These are phyloP conservation scores for Melanophora roralis DNA, from an alignment of 2,888 invertebrate species.

Conservation along the genomic window DNA sequence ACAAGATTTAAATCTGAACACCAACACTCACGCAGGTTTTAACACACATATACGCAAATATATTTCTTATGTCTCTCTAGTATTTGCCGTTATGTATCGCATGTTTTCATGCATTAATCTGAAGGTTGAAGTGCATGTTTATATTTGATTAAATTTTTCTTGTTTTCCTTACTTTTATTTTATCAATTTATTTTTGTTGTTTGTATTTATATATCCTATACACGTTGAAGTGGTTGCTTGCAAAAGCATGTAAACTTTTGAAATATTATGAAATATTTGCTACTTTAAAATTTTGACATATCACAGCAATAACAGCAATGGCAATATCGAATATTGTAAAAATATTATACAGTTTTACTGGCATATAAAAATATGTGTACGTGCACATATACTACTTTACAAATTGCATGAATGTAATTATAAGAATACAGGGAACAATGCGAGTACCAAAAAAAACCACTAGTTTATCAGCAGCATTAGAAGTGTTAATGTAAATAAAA, in stretches of 20 bases:
- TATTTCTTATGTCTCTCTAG: neutral
- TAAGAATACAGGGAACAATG: too few relatives aligned
- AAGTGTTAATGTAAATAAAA: too few relatives aligned
- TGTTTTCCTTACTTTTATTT: conserved; percentile 42
- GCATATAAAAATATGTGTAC: too few relatives aligned
- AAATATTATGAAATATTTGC: conserved; percentile 55
- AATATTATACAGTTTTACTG: neutral
- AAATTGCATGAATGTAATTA: conserved; percentile 18
- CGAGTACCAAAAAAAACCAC: too few relatives aligned
- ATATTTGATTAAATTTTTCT: neutral
- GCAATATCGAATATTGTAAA: conserved; percentile 24
- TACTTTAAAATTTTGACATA: conserved; percentile 59
- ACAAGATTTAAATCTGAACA: too few relatives aligned
- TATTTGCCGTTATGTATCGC: neutral
- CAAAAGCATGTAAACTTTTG: conserved; percentile 56
- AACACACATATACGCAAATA: neutral
- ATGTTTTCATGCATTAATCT: neutral
- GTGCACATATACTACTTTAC: neutral
- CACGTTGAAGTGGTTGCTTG: conserved; percentile 52
- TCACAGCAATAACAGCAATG: conserved; percentile 31
- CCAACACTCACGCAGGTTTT: neutral
- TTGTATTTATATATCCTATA: conserved; percentile 42
- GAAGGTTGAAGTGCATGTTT: neutral
- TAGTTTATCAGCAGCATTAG: neutral
- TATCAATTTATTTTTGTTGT: conserved; percentile 51